Conservation (phyloP, 2,888 invertebrate genomes). For the Apoda limacodes region DNA sequence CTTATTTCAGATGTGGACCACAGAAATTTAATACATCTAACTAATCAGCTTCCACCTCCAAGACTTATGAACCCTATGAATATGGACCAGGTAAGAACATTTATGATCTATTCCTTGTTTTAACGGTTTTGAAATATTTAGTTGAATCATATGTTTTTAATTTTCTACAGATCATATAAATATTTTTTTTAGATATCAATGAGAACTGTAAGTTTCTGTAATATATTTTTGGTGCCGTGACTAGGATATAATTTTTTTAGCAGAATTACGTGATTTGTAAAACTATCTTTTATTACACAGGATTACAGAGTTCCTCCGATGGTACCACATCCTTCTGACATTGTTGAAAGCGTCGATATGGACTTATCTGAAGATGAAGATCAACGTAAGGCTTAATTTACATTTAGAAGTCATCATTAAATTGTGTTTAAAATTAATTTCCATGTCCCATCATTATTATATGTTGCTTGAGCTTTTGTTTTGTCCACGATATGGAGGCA, state of each 20-base stretch:
- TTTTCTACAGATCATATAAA: too few relatives aligned
- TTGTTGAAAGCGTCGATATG: conserved; percentile 87
- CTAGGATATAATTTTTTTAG: conserved; percentile 3
- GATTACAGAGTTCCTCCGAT: conserved; percentile 66
- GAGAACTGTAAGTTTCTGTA: too few relatives aligned
- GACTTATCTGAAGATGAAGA: conserved; percentile 87
- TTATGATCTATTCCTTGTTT: too few relatives aligned
- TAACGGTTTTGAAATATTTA: too few relatives aligned
- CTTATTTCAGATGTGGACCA: conserved; percentile 82
- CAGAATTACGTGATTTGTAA: too few relatives aligned
- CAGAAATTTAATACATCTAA: conserved; percentile 85
- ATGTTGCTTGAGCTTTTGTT: too few relatives aligned
- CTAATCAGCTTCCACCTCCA: conserved; percentile 67
- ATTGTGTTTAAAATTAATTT: background rate
- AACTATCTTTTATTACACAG: conserved; percentile 29
- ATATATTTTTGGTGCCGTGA: too few relatives aligned
- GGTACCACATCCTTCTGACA: conserved; percentile 66
- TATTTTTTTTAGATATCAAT: too few relatives aligned
- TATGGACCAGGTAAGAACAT: conserved; percentile 21
- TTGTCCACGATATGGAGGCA: too few relatives aligned
- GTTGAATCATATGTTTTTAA: too few relatives aligned
- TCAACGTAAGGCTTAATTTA: conserved; percentile 57
- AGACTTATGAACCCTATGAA: conserved; percentile 8
- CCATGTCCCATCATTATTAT: too few relatives aligned
- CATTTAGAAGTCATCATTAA: too few relatives aligned